phyloP scores from a whole-genome alignment of 2,113 vertebrate genomes.

The Dasypus novemcinctus region DNA sequence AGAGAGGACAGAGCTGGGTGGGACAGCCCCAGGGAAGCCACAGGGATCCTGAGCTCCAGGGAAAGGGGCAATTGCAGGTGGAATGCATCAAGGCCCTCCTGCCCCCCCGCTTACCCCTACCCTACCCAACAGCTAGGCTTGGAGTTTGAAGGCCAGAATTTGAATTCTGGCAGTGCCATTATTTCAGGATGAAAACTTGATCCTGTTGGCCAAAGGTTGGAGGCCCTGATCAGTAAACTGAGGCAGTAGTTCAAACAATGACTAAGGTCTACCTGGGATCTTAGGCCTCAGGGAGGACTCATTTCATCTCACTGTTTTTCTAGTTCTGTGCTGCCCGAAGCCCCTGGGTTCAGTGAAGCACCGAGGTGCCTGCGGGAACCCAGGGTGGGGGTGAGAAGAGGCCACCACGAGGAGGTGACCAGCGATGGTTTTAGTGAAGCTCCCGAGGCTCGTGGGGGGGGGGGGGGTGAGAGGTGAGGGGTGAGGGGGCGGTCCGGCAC shows the following conservation, averaged over 20 bases:
- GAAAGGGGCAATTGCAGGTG: neutral
- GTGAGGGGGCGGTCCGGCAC: too few species aligned
- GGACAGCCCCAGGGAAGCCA: accelerated
- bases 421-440: accelerated
- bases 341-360: neutral
- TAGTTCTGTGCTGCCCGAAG: neutral
- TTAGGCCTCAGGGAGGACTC: too few species aligned
- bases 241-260: neutral
- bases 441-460: neutral
- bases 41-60: neutral
- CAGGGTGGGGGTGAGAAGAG: neutral
- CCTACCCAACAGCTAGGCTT: neutral
- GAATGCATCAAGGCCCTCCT: neutral
- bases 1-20: neutral
- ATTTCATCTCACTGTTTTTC: neutral
- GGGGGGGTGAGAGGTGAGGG: neutral
- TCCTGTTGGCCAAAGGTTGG: neutral
- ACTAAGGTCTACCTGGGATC: neutral
- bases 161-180: neutral
- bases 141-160: neutral
- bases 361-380: neutral
- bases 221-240: neutral
- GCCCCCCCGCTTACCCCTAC: too few species aligned
- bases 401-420: too few species aligned
- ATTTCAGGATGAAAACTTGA: neutral